phyloP scores from a whole-genome alignment of 2,888 invertebrate species.

The Tenthredo livida region DNA sequence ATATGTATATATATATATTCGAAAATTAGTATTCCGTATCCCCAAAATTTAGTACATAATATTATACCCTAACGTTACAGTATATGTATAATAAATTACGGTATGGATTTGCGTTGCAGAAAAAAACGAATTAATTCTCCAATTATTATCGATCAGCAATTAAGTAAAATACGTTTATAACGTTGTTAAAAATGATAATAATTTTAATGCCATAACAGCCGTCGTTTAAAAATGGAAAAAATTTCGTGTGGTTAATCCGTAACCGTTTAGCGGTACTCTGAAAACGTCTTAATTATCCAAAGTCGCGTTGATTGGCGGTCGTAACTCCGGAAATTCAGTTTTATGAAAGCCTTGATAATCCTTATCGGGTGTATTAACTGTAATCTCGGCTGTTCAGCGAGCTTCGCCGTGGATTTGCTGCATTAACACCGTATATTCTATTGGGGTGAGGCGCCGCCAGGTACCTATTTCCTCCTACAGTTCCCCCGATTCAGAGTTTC shows the following conservation, averaged over 20 bases:
- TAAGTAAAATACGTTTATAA: not conserved
- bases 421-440: slow-evolving; percentile 54
- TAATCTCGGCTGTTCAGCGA: slow-evolving; percentile 58
- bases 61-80: not conserved
- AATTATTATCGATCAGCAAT: not conserved
- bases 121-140: not conserved
- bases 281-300: slow-evolving; percentile 18
- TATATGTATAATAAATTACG: slow-evolving; percentile 2
- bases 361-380: slow-evolving; percentile 62
- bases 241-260: not conserved
- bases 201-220: not conserved
- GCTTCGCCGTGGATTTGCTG: slow-evolving; percentile 59
- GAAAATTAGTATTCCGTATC: not conserved
- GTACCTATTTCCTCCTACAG: slow-evolving; percentile 1
- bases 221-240: not conserved
- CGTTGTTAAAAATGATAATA: not conserved
- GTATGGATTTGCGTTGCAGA: not conserved
- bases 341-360: slow-evolving; percentile 58
- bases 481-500: not conserved
- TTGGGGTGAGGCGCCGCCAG: not conserved
- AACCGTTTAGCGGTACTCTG: not conserved
- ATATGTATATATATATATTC: no score
- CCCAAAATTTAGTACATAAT: not conserved
- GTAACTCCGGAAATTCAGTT: slow-evolving; percentile 43
- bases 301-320: slow-evolving; percentile 1